Evolutionary conservation across 2,113 vertebrate species (phyloP), one percentile per base, ranked within the genome.

Genomic region (Periophthalmus modestus): DNA sequence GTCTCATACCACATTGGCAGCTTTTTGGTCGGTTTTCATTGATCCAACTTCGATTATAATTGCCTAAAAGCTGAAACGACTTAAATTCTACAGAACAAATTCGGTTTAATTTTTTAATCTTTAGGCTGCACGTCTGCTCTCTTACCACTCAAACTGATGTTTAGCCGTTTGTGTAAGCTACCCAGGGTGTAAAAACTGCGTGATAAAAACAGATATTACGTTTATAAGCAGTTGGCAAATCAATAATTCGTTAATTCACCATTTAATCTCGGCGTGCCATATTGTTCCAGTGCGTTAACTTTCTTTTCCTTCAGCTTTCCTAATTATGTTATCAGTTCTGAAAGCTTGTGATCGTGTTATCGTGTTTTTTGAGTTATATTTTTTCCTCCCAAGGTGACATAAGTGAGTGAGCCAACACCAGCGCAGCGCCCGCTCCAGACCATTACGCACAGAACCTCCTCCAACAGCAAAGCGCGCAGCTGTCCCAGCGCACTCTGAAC

Each of bases 391-490:
- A 16, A n/a, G 43, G 70, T 50, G 57, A 5, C 50, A 24, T 7
- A n/a, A n/a, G 39, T 43, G 39, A 43, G 50, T 54, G 21, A 14
- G 21, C 18, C 57, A 39, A 3, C 62, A 65, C 43, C 57, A 71
- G 62, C 54, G 63, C 33, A 50, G 57, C 54, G 54, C 75, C 9
- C 74, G 50, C 55, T 18, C 62, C 55, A 72, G n/a, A 21, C 23
- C 50, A n/a, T n/a, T n/a, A n/a, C n/a, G 9, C 5, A 50, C 65
- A 62, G 54, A n/a, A 72, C 10, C 74, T 52, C 57, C 57, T 54
- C 16, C 71, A 68, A 13, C 71, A 24, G 63, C 80, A 68, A 66
- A 65, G n/a, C 79, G 39, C 74, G 50, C 81, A 83, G 79, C 76
- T 81, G 81, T 72, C 73, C 16, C 12, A 52, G 24, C 34, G 46